Evolutionary conservation across 2,113 vertebrate species (phyloP).

Genomic region (Hippocampus guttulatus): DNA sequence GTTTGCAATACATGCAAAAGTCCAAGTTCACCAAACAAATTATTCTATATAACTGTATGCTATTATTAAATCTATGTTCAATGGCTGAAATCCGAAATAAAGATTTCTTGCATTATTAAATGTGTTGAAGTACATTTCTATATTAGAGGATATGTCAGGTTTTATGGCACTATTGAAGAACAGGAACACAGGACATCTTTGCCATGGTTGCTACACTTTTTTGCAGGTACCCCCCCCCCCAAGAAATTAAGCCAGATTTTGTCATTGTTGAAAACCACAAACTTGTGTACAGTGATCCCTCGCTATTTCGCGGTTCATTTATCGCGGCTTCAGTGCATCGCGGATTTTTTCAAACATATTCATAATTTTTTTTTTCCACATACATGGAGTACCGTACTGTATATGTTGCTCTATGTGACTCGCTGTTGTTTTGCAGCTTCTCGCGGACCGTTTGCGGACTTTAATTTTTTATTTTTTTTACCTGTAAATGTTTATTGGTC

Average conservation of each 20-base stretch:
- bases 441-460: no score
- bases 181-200: conserved; percentile 54
- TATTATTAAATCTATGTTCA: conserved; percentile 54
- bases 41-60: conserved; percentile 49
- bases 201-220: conserved; percentile 36
- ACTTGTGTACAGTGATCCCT: not conserved
- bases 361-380: no score
- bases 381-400: no score
- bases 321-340: no score
- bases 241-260: conserved; percentile 55
- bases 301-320: no score
- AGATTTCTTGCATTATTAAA: conserved; percentile 54
- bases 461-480: no score
- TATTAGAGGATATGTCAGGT: conserved; percentile 59
- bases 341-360: no score
- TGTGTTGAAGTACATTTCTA: conserved; percentile 53
- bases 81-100: conserved; percentile 59
- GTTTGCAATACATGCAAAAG: conserved; percentile 67
- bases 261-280: conserved; percentile 51
- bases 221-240: conserved; percentile 17
- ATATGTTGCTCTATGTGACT: no score
- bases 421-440: no score
- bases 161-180: conserved; percentile 56
- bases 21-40: conserved; percentile 40
- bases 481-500: no score